A percentile compares a stretch with the other conserved stretches of the same genome.
These are phyloP conservation scores for Aphrophora alni DNA, from an alignment of 2,888 invertebrate genomes.

Conservation along the genomic window DNA sequence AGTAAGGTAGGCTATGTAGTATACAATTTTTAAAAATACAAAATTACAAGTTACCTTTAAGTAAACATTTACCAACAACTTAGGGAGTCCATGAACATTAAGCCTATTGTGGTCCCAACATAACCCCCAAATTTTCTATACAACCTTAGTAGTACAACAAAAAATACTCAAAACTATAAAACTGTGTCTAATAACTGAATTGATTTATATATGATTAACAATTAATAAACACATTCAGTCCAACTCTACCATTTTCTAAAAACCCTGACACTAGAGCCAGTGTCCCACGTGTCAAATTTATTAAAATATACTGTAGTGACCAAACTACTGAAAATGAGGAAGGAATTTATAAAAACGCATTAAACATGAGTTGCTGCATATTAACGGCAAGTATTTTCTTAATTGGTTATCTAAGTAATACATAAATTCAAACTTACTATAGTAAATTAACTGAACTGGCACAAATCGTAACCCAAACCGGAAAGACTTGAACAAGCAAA, in stretches of 20 bases:
- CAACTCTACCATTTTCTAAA: not conserved
- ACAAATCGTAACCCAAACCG: not conserved
- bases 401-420: not conserved
- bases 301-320: not conserved
- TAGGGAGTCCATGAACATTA: too few species aligned
- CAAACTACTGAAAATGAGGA: not conserved
- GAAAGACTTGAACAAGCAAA: not conserved
- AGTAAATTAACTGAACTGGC: not conserved
- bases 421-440: not conserved
- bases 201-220: too few species aligned
- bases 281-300: not conserved
- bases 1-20: too few species aligned
- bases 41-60: too few species aligned
- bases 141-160: too few species aligned
- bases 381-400: not conserved
- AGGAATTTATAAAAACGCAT: too few species aligned
- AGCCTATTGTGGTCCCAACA: too few species aligned
- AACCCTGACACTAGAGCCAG: not conserved
- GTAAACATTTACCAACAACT: too few species aligned
- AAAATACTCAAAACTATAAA: too few species aligned
- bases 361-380: not conserved
- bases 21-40: too few species aligned
- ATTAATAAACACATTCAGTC: conserved; percentile 10
- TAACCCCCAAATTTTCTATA: too few species aligned
- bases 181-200: too few species aligned